Evolutionary conservation across 1,140 invertebrate species (phyloP).

Genomic region (Caenorhabditis tropicalis): DNA sequence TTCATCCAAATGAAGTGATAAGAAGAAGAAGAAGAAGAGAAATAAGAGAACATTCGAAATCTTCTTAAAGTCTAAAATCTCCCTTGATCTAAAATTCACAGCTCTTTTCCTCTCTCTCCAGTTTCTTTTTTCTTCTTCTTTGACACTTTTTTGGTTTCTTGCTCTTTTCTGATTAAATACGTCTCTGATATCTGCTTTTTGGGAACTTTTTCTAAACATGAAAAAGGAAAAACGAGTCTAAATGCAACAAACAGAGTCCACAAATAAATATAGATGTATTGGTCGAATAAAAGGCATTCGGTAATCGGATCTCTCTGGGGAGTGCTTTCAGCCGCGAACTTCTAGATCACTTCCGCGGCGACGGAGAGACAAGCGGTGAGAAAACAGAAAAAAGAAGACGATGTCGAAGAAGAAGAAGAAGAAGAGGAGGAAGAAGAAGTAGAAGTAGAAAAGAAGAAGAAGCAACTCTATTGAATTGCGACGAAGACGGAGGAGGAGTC

Average conservation of each 20-base stretch:
- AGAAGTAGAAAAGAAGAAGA: slow-evolving; percentile 29
- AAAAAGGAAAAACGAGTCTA: background rate
- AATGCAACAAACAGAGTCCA: background rate
- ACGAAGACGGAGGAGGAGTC: slow-evolving; percentile 7
- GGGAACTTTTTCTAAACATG: background rate
- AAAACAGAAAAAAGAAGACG: background rate
- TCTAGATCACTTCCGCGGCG: slow-evolving; percentile 29
- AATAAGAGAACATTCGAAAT: no score
- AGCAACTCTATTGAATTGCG: slow-evolving; percentile 43
- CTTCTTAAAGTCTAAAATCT: slow-evolving; percentile 10
- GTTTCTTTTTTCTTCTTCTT: background rate
- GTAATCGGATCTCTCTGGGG: slow-evolving; percentile 37
- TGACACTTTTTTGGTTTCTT: background rate
- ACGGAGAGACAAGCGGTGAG: background rate
- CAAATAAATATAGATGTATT: slow-evolving; percentile 41
- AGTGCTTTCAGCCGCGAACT: slow-evolving; percentile 35
- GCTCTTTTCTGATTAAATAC: background rate
- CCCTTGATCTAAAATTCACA: background rate
- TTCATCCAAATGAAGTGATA: background rate
- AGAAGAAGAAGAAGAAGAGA: background rate
- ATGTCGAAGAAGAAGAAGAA: background rate
- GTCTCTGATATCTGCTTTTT: background rate
- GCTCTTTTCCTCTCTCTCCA: background rate
- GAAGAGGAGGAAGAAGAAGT: background rate
- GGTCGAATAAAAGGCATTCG: slow-evolving; percentile 38